Conservation (phyloP, 1,140 invertebrate genomes). For the Drosophila watanabei region DNA sequence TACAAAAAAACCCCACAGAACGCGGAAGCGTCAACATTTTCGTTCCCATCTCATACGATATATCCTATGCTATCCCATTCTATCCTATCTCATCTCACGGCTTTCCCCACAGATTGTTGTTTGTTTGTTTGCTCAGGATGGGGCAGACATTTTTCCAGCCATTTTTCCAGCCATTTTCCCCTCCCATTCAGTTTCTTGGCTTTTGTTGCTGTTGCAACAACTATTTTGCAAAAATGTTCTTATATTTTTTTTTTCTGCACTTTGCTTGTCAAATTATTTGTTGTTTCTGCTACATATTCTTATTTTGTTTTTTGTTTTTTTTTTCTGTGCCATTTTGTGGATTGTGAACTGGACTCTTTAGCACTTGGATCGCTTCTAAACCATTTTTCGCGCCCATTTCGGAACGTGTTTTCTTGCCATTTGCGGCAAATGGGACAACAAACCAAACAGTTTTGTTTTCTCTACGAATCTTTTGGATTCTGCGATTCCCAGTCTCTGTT, state of each 20-base stretch:
- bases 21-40: conserved; percentile 33
- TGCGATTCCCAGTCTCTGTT: conserved; percentile 10
- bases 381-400: conserved; percentile 47
- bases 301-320: neutral
- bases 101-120: conserved; percentile 49
- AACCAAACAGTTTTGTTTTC: conserved; percentile 32
- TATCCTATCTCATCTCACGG: conserved; percentile 23
- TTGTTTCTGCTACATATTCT: conserved; percentile 21
- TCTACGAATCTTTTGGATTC: conserved; percentile 13
- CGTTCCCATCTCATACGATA: conserved; percentile 1
- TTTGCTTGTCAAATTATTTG: conserved; percentile 61
- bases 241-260: conserved; percentile 25
- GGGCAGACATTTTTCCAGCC: conserved; percentile 40
- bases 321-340: conserved; percentile 24
- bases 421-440: conserved; percentile 50
- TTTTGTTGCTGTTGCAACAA: conserved; percentile 29
- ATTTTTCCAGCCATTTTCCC: conserved; percentile 47
- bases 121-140: conserved; percentile 61
- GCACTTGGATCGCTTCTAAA: conserved; percentile 18
- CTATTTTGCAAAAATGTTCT: conserved; percentile 49
- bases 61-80: neutral
- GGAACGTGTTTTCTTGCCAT: conserved; percentile 69
- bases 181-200: conserved; percentile 26
- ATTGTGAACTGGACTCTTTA: conserved; percentile 22
- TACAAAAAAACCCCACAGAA: neutral